These are phyloP conservation scores for Scatophagus argus DNA, from an alignment of 2,113 vertebrate species.

Conservation along the genomic window DNA sequence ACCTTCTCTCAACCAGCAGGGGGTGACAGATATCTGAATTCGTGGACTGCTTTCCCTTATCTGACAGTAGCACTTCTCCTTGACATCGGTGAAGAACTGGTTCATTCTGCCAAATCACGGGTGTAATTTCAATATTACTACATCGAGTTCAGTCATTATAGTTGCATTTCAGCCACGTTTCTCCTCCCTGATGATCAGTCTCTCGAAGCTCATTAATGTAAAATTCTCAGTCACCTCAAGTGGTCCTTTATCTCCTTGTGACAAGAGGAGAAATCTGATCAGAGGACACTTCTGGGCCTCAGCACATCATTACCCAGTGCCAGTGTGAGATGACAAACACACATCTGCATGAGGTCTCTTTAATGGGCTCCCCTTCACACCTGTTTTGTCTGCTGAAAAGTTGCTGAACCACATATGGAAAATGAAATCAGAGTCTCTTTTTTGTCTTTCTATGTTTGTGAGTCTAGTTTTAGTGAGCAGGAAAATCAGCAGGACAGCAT, in stretches of 20 bases:
- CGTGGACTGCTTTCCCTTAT: neutral
- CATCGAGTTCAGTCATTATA: conserved; percentile 7
- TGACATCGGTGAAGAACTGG: neutral
- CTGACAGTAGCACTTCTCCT: neutral
- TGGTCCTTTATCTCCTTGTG: conserved; percentile 55
- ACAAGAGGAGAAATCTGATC: conserved; percentile 61
- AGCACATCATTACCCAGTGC: conserved; percentile 34
- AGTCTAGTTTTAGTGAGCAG: conserved; percentile 41
- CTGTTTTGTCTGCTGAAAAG: conserved; percentile 46
- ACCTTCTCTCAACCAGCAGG: conserved; percentile 59
- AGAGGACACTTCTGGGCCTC: conserved; percentile 51
- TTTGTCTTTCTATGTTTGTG: conserved; percentile 40
- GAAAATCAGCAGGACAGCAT: conserved; percentile 51
- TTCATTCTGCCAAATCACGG: conserved; percentile 5
- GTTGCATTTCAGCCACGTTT: conserved; percentile 4
- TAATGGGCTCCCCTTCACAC: conserved; percentile 40
- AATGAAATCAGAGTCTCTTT: conserved; percentile 44
- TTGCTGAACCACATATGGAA: conserved; percentile 22
- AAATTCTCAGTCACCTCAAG: conserved; percentile 55
- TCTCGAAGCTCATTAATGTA: conserved; percentile 47
- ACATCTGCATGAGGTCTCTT: conserved; percentile 41
- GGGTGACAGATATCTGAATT: conserved; percentile 47
- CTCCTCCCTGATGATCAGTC: conserved; percentile 10
- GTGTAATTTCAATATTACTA: neutral
- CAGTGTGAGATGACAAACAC: conserved; percentile 43